phyloP scores from a whole-genome alignment of 2,797 vertebrate genomes.

The Phoeniculus purpureus region DNA sequence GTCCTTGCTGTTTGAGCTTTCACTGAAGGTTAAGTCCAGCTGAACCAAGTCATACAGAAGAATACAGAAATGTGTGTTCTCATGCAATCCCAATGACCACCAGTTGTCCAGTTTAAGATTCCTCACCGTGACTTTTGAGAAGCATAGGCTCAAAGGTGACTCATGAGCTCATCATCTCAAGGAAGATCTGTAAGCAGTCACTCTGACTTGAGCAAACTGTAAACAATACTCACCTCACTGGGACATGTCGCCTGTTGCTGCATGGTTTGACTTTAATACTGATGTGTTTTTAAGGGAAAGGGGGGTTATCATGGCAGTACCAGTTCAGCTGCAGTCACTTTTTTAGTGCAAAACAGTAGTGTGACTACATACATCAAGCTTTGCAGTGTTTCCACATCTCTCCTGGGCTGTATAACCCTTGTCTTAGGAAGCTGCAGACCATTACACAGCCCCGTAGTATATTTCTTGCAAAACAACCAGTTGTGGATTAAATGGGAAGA shows the following conservation, averaged over 20 bases:
- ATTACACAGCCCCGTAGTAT: background rate
- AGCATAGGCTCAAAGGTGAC: constrained; percentile 31
- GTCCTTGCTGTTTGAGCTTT: background rate
- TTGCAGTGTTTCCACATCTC: background rate
- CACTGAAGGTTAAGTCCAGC: background rate
- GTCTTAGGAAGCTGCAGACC: background rate
- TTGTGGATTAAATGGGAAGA: background rate
- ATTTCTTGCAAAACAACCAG: background rate
- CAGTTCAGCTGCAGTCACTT: background rate
- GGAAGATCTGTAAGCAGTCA: constrained; percentile 35
- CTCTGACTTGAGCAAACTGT: constrained; percentile 18
- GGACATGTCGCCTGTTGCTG: constrained; percentile 22
- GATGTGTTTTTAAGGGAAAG: background rate
- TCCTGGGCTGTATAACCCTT: background rate
- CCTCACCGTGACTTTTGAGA: constrained; percentile 30
- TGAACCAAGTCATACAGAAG: background rate
- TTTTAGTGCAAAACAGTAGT: background rate
- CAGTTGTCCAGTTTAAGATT: background rate
- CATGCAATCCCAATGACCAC: background rate
- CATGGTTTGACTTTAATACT: background rate
- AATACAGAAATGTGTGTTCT: background rate
- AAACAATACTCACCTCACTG: constrained; percentile 9
- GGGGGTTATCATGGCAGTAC: background rate
- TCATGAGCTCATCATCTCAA: constrained; percentile 8
- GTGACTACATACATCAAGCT: background rate